Evolutionary conservation across 2,888 invertebrate genomes (phyloP), one percentile per base, ranked within the genome.

Genomic region (Megastigmus dorsalis): DNA sequence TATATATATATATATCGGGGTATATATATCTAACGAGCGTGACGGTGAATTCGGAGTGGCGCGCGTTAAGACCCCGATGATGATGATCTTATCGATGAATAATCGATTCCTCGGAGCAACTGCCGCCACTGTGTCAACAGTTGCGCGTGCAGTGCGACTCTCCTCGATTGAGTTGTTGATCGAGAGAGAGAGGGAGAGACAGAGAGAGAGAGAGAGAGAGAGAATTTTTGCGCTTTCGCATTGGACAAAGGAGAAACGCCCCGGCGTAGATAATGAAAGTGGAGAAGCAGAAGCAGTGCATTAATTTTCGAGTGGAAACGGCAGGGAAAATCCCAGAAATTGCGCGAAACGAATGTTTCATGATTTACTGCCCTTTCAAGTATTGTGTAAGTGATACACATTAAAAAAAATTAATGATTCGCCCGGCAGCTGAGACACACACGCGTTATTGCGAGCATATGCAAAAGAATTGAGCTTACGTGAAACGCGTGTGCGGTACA

Each of bases 41-140:
- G 69, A 73, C 69, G 65, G 45, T 23, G 50, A 60, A 59, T 55
- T 43, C 33, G 30, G 38, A 26, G 59, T 15, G 55, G 18, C 45
- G 41, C 43, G 15, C 10, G 26, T 20, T 36, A 18, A 36, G 30
- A 45, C 1, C 23, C n/a, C 67, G 33, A 18, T 38, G 55, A 63
- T 33, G 72, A 67, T 68, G 59, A 72, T 76, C 54, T 70, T 63
- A 57, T 54, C 70, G 79, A 78, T 80, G 79, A 80, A 80, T 78
- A 80, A 76, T 78, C 74, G 73, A 73, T 70, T 62, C 52, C 66
- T 60, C 41, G 60, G n/a, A n/a, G n/a, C n/a, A n/a, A n/a, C 74
- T 71, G 71, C 72, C 74, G n/a, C 52, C 45, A 45, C 48, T 62
- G 59, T 52, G 75, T 78, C 77, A 70, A 67, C 52, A 43, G 23